Evolutionary conservation across 2,797 vertebrate genomes (phyloP).

Genomic region (Lacerta agilis): DNA sequence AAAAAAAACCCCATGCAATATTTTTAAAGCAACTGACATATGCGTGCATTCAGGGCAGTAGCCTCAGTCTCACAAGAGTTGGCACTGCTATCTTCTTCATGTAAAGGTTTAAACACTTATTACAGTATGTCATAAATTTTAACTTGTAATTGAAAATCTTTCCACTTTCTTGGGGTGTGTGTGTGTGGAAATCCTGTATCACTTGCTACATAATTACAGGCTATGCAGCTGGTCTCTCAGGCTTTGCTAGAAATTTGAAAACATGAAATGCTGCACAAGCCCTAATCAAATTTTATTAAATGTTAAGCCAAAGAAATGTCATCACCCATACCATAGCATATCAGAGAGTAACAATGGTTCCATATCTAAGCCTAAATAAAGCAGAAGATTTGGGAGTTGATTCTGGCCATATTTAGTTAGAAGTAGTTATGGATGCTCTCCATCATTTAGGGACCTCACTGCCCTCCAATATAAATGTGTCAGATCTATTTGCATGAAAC

Average conservation of each 20-base stretch:
- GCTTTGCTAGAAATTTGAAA: slow-evolving; percentile 74
- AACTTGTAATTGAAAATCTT: slow-evolving; percentile 79
- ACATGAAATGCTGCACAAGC: slow-evolving; percentile 69
- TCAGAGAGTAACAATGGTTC: slow-evolving; percentile 55
- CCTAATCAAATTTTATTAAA: slow-evolving; percentile 76
- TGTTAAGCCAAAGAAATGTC: slow-evolving; percentile 72
- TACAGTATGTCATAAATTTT: slow-evolving; percentile 77
- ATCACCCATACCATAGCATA: slow-evolving; percentile 55
- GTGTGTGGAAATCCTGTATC: slow-evolving; percentile 66
- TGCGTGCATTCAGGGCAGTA: slow-evolving; percentile 63
- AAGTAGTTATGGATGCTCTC: slow-evolving; percentile 48
- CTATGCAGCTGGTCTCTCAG: slow-evolving; percentile 76
- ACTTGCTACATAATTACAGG: slow-evolving; percentile 80
- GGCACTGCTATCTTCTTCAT: slow-evolving; percentile 68
- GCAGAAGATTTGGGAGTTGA: slow-evolving; percentile 60
- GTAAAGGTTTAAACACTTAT: slow-evolving; percentile 78
- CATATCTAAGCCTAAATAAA: slow-evolving; percentile 66
- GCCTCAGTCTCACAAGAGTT: slow-evolving; percentile 67
- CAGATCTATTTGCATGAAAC: slow-evolving; percentile 50
- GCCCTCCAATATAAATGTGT: slow-evolving; percentile 34
- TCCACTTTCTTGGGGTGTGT: slow-evolving; percentile 64
- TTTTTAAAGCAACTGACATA: slow-evolving; percentile 70
- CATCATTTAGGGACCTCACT: slow-evolving; percentile 38
- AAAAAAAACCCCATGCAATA: slow-evolving; percentile 45
- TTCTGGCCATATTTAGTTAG: slow-evolving; percentile 36